Evolutionary conservation across 2,113 vertebrate genomes (phyloP).

Genomic region (Xyrauchen texanus): DNA sequence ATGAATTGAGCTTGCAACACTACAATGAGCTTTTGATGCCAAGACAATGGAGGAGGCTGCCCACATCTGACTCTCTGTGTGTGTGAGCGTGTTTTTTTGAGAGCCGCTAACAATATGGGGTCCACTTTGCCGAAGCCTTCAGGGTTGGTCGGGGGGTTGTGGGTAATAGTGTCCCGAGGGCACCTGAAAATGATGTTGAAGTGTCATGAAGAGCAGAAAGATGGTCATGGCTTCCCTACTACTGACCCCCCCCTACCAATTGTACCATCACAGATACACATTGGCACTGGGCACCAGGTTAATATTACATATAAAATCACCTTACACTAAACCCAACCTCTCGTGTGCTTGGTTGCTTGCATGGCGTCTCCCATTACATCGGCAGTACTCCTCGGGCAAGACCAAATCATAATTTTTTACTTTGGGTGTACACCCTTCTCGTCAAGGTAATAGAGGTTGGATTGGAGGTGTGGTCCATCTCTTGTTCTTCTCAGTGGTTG

Average conservation of each 20-base stretch:
- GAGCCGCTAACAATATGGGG: constrained; percentile 76
- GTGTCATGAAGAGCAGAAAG: constrained; percentile 76
- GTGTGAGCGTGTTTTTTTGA: constrained; percentile 43
- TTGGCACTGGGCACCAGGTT: constrained; percentile 69
- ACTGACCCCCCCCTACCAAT: constrained; percentile 56
- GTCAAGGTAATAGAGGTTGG: constrained; percentile 46
- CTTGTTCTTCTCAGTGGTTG: constrained; percentile 1
- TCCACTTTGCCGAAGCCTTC: constrained; percentile 67
- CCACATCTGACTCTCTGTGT: constrained; percentile 68
- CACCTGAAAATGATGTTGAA: constrained; percentile 77
- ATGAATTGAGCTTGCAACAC: constrained; percentile 83
- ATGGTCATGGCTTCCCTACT: constrained; percentile 65
- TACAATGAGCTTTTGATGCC: constrained; percentile 85
- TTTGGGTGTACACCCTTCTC: constrained; percentile 59
- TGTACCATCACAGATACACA: constrained; percentile 43
- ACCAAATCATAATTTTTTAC: constrained; percentile 71
- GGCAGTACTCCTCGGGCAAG: constrained; percentile 63
- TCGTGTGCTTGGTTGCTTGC: constrained; percentile 63
- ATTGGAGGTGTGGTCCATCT: constrained; percentile 10
- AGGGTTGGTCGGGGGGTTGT: constrained; percentile 57
- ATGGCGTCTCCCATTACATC: constrained; percentile 65
- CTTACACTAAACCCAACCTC: constrained; percentile 74
- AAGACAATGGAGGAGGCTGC: constrained; percentile 81
- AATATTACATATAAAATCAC: constrained; percentile 80
- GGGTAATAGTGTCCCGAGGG: constrained; percentile 78